Base-by-base conservation (phyloP, 1,140 invertebrate species). In the Cecropterus lyciades region DNA sequence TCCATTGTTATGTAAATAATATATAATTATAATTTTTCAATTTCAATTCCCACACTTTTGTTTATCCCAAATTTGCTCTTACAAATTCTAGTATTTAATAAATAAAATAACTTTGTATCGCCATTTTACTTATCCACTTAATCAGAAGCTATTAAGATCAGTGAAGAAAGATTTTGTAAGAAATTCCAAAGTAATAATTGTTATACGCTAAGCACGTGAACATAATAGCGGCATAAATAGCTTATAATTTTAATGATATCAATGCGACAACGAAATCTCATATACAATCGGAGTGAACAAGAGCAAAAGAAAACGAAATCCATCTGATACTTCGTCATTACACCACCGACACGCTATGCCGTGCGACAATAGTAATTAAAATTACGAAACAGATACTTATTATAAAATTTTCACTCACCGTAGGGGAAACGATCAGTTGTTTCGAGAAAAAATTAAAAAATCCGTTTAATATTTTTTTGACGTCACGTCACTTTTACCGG, bases 401-500 rank as follows among this genome's bases (percentile, higher is more conserved):
- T 46, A 65, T 45, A 14, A 11, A 37, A 55, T 43, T 56, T 66
- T 66, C 57, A 60, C 84, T 86, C 37, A 86, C 84, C 80, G 80
- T 65, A 74, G 73, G 69, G 67, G 57, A 72, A 53, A 79, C 79
- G 79, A 84, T 63, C 67, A 52, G 33, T 43, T 1, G 40, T 59
- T 9, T 13, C 15, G 51, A 30, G 37, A 66, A 57, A 67, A 51
- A 70, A 70, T 30, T 57, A 75, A 52, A 73, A 78, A 81, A 84
- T 81, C 80, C 80, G 72, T 78, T 52, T 56, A 55, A 70, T 72
- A n/a, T 75, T 71, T 66, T 57, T 71, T 64, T 53, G 72, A 52
- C 71, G 72, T 72, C 73, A 80, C 73, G 70, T 75, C 78, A 80
- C 80, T 82, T 75, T 74, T 64, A 43, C 63, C 67, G 56, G 53